A percentile compares a stretch with the other conserved stretches of the same genome.
Evolutionary conservation across 2,113 vertebrate genomes (phyloP).

Genomic region (Felis chaus): DNA sequence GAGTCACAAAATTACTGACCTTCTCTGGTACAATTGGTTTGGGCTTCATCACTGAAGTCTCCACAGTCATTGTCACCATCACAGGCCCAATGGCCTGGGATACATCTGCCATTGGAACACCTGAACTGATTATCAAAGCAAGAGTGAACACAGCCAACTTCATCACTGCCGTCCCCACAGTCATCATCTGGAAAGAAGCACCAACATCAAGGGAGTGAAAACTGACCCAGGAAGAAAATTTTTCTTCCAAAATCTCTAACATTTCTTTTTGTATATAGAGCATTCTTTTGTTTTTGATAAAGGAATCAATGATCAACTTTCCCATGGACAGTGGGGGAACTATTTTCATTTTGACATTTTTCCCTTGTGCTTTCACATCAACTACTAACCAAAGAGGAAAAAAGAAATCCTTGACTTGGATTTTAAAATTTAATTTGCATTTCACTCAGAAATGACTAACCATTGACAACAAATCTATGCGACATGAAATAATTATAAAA

Average conservation of each 20-base stretch:
- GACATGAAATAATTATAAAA: neutral
- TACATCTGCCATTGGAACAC: slow-evolving; percentile 93
- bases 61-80: slow-evolving; percentile 99
- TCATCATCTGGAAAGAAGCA: slow-evolving; percentile 90
- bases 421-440: slow-evolving; percentile 30
- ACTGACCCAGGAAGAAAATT: neutral
- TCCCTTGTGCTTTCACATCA: neutral
- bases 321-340: neutral
- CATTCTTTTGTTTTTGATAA: neutral
- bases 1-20: slow-evolving; percentile 81
- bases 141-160: slow-evolving; percentile 90
- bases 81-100: slow-evolving; percentile 95
- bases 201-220: neutral
- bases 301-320: neutral
- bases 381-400: neutral
- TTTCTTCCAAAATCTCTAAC: neutral
- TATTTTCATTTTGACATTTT: neutral
- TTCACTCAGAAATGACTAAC: neutral
- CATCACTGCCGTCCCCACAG: slow-evolving; percentile 97
- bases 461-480: neutral
- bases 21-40: slow-evolving; percentile 90
- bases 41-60: slow-evolving; percentile 95
- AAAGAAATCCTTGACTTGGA: neutral
- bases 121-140: slow-evolving; percentile 93
- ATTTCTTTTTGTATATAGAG: neutral